Conservation (phyloP, 2,888 invertebrate species). For the Hymenopus coronatus region DNA sequence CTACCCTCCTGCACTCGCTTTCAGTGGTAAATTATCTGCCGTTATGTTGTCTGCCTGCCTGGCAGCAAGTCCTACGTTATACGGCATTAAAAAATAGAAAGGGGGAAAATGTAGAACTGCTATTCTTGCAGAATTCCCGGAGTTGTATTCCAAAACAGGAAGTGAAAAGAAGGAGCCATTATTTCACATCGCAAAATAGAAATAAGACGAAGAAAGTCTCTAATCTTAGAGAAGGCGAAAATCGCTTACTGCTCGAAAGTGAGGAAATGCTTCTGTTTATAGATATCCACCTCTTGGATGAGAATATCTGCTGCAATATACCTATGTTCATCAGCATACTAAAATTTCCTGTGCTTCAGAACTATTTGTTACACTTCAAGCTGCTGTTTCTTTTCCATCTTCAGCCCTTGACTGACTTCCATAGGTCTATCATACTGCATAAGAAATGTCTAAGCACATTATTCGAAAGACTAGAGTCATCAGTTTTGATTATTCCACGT, state of each 20-base stretch:
- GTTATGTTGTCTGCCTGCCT: background rate
- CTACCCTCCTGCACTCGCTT: background rate
- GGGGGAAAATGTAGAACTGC: background rate
- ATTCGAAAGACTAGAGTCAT: too few species aligned
- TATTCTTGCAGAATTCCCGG: background rate
- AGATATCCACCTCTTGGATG: too few species aligned
- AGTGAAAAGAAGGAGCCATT: background rate
- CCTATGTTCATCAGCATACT: too few species aligned
- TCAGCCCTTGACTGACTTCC: too few species aligned
- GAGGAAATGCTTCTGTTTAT: too few species aligned
- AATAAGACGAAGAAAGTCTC: background rate
- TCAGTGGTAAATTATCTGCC: background rate
- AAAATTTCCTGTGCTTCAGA: too few species aligned
- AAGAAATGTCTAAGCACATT: too few species aligned
- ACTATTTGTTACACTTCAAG: too few species aligned
- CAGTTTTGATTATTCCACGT: too few species aligned
- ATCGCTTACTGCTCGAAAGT: background rate
- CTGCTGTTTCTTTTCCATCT: too few species aligned
- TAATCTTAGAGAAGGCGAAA: background rate
- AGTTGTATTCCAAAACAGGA: background rate
- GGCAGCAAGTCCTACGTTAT: background rate
- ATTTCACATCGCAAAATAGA: background rate
- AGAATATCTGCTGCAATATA: too few species aligned
- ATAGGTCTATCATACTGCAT: too few species aligned
- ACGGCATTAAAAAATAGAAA: background rate